Base-by-base conservation (phyloP, 1,140 invertebrate species). In the Cherax quadricarinatus region DNA sequence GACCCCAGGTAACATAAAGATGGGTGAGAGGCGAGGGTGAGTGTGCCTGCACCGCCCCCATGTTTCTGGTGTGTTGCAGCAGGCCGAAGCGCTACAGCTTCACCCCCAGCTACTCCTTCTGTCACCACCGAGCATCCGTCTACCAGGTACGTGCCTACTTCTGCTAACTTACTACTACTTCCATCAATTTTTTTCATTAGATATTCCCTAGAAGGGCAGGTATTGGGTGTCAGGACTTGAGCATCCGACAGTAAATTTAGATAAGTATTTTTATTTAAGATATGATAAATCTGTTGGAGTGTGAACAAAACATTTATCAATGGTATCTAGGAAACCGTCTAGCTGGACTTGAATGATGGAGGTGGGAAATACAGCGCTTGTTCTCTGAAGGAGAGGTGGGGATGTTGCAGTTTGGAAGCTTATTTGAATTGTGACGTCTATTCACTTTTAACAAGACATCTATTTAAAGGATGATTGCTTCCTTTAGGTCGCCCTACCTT, bases 51-150 rank as follows among this genome's bases (percentile, higher is more conserved):
- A 6, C 53, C 57, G 75, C 10, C 51, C 57, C 75, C 57, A 91
- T 91, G 89, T 91, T 91, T 75, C 89, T 91, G 73, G 84, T 91
- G 53, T 91, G 89, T 70, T 91, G 89, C 60, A 62, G 84, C 75
- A 18, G 82, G 3, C 83, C 82, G 60, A 91, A 91, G 89, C 83
- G 89, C 10, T 91, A 91, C 78, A 91, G 89, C 84, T 91, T 91
- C 89, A 91, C 89, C 60, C 83, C 89, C 24, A 91, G 89, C 57
- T 91, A 91, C 78, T 91, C 89, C 78, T 91, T 91, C 89, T 80
- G 83, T n/a, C 89, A 86, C 75, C 84, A 91, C 48, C 51, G 89
- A 49, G 89, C 89, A 21, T 86, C 89, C 21, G 83, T 91, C 2
- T 86, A 86, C 89, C 60, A 75, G 88, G 30, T 30, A 4, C 0